These are phyloP conservation scores for Amblyopsis rosae DNA, from an alignment of 2,113 vertebrate genomes.

Conservation along the genomic window DNA sequence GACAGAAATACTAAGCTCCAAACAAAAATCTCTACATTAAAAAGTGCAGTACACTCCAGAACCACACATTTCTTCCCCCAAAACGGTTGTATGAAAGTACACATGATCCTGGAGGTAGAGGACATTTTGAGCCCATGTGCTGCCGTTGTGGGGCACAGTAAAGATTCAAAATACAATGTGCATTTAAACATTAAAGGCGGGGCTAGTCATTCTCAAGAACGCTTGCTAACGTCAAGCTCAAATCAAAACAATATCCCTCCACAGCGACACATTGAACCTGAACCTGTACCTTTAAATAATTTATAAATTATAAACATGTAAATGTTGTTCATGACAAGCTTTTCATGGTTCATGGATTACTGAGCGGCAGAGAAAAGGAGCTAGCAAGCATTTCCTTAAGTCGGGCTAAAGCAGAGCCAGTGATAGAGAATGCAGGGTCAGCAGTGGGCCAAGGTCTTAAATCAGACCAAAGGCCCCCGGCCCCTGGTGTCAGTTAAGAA, in stretches of 20 bases:
- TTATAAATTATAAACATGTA: not conserved
- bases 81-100: too few relatives aligned
- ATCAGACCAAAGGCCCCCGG: constrained; percentile 67
- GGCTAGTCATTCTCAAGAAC: too few relatives aligned
- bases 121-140: too few relatives aligned
- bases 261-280: too few relatives aligned
- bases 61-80: too few relatives aligned
- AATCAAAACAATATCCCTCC: too few relatives aligned
- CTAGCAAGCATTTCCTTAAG: constrained; percentile 58
- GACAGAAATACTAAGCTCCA: constrained; percentile 36
- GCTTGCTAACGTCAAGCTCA: too few relatives aligned
- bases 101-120: too few relatives aligned
- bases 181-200: too few relatives aligned
- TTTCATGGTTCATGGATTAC: constrained; percentile 66
- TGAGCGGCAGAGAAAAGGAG: constrained; percentile 56
- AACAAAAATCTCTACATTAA: constrained; percentile 59
- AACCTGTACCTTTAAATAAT: too few relatives aligned
- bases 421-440: constrained; percentile 60
- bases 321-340: constrained; percentile 42
- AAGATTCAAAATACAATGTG: not conserved
- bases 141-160: not conserved
- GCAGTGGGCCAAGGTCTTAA: constrained; percentile 71
- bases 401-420: constrained; percentile 52
- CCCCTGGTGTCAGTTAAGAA: constrained; percentile 57
- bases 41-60: constrained; percentile 45